Evolutionary conservation across 2,113 vertebrate species (phyloP).

Genomic region (Leptobrachium leishanense): DNA sequence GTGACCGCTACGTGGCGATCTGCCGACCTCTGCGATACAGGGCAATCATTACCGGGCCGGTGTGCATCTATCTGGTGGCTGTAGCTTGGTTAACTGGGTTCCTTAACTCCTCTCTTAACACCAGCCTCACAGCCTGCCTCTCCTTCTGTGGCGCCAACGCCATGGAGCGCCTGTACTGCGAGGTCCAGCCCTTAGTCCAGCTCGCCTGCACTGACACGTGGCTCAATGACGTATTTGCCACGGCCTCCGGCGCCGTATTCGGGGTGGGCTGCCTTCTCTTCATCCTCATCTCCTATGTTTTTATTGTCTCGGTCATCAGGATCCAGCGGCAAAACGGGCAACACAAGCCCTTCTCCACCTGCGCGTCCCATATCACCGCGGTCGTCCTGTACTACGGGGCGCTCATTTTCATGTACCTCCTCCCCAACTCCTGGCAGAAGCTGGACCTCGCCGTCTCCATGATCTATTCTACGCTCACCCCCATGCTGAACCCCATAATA

Average conservation of each 20-base stretch:
- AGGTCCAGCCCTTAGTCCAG: conserved; percentile 15
- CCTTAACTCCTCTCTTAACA: conserved; percentile 25
- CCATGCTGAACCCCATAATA: conserved; percentile 34
- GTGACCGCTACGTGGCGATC: conserved; percentile 31
- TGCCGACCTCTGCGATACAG: conserved; percentile 7
- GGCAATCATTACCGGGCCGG: neutral
- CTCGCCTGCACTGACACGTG: conserved; percentile 21
- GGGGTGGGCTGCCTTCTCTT: conserved; percentile 16
- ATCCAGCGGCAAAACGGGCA: neutral
- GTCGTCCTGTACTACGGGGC: conserved; percentile 27
- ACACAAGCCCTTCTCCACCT: conserved; percentile 32
- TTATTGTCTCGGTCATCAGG: conserved; percentile 15
- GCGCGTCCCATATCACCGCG: conserved; percentile 23
- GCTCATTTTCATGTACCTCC: conserved; percentile 34
- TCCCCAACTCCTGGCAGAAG: neutral
- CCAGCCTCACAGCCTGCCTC: neutral
- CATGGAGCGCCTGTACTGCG: conserved; percentile 10
- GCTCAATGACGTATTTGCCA: conserved; percentile 4
- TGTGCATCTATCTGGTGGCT: neutral
- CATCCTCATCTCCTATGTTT: conserved; percentile 17
- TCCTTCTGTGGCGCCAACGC: conserved; percentile 4
- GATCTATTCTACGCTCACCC: conserved; percentile 24
- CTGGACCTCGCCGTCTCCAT: conserved; percentile 11
- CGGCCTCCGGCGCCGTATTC: conserved; percentile 10
- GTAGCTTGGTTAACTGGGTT: conserved; percentile 14